These are phyloP conservation scores for Acleris holmiana DNA, from an alignment of 2,888 invertebrate species.

Conservation along the genomic window DNA sequence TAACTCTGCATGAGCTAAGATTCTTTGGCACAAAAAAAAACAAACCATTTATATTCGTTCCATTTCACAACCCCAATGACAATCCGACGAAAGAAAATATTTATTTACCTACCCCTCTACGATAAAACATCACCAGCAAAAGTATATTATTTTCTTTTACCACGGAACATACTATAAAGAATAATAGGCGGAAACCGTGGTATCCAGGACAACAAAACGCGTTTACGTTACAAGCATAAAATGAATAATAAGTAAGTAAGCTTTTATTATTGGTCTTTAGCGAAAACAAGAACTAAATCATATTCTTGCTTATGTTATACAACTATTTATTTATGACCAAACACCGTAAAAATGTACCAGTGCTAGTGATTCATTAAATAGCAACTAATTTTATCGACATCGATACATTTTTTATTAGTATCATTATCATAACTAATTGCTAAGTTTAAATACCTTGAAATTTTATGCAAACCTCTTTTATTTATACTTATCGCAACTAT, in stretches of 20 bases:
- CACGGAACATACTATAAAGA: conserved; percentile 34
- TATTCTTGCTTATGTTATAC: too few species aligned
- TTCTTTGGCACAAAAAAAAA: not conserved
- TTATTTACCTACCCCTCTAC: conserved; percentile 30
- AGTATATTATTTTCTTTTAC: conserved; percentile 37
- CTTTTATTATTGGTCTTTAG: not conserved
- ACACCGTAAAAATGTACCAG: too few species aligned
- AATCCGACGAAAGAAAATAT: conserved; percentile 28
- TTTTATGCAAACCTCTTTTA: too few species aligned
- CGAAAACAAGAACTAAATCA: not conserved
- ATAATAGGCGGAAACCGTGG: conserved; percentile 33
- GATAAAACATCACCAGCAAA: conserved; percentile 35
- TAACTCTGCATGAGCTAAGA: not conserved
- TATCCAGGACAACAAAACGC: conserved; percentile 23
- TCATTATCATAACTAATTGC: too few species aligned
- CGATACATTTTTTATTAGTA: too few species aligned
- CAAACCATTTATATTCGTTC: conserved; percentile 17
- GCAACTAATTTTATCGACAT: too few species aligned
- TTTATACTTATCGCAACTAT: too few species aligned
- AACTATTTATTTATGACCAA: too few species aligned
- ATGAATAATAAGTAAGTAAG: conserved; percentile 22
- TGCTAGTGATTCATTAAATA: too few species aligned
- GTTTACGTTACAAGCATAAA: conserved; percentile 18
- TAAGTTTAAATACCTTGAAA: too few species aligned
- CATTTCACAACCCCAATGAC: conserved; percentile 28